Evolutionary conservation across 2,113 vertebrate genomes (phyloP), one percentile per base, ranked within the genome.

Genomic region (Motacilla alba): DNA sequence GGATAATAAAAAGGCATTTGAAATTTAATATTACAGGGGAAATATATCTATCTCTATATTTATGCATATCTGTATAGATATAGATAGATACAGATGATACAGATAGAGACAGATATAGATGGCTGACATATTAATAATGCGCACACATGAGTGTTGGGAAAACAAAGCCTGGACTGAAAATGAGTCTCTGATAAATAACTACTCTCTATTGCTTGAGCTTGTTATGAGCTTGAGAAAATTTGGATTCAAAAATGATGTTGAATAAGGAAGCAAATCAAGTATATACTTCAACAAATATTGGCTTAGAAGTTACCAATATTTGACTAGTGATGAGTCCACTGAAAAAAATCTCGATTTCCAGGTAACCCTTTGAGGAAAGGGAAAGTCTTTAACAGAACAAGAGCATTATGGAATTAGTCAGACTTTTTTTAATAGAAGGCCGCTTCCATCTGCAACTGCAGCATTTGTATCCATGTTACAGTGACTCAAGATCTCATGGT

Each of bases 11-110:
- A 91, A 90, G 67, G 21, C 17, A 86, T 89, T 66, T 91, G 63
- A 85, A 95, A 93, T 85, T 66, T 80, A 80, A 93, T 95, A 95
- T 77, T 85, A 62, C 17, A 62, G 15, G 19, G 10, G 12, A 87
- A 81, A 82, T 64, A 74, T 50, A 69, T 68, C 17, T 59, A 6
- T 59, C 15, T 84, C 15, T 64, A 21, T 24, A 23, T 64, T 10
- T n/a, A 6, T n/a, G 7, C 14, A 24, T 87, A 41, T 47, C 64
- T 74, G 35, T 50, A 77, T 59, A 50, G 13, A n/a, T 53, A 27
- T 30, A 23, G 13, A 74, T 27, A 44, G 17, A 59, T 24, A 84
- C 55, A 63, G 6, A 14, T n/a, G 14, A 47, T 27, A 53, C 11
- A 80, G 39, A 33, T n/a, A 35, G 5, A n/a, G 13, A 35, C 1